A percentile compares a stretch with the other conserved stretches of the same genome.
Conservation (phyloP, 2,888 invertebrate genomes). For the Folsomia manolachei region DNA sequence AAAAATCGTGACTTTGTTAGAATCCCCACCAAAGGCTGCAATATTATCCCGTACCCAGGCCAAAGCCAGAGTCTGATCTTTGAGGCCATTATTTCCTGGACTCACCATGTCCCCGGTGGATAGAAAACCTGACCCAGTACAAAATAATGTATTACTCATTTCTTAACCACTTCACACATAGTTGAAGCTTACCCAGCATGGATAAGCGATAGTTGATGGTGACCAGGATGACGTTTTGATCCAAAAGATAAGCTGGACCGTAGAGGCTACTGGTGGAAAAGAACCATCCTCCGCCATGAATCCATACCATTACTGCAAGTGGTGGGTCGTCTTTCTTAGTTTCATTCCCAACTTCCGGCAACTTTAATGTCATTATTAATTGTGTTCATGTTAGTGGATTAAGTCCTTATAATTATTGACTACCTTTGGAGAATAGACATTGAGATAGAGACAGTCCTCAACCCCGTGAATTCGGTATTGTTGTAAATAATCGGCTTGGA, state of each 20-base stretch:
- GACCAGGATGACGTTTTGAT: constrained; percentile 38
- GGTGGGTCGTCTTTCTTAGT: neutral
- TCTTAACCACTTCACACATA: neutral
- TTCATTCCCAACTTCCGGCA: neutral
- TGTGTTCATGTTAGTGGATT: neutral
- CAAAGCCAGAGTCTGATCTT: constrained; percentile 40
- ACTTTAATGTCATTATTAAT: neutral
- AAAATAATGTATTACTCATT: neutral
- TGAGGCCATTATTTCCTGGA: constrained; percentile 40
- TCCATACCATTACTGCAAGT: neutral
- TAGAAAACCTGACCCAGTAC: constrained; percentile 32
- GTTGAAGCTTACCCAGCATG: constrained; percentile 25
- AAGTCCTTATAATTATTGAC: neutral
- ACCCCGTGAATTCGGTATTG: constrained; percentile 38
- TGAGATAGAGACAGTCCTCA: constrained; percentile 46
- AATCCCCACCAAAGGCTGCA: constrained; percentile 23
- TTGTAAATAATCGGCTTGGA: constrained; percentile 46
- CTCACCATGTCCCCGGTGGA: constrained; percentile 30
- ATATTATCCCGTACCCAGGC: constrained; percentile 30
- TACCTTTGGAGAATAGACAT: constrained; percentile 33
- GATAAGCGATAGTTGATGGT: constrained; percentile 39
- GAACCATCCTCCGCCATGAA: constrained; percentile 20
- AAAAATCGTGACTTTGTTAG: constrained; percentile 14
- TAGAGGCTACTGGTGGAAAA: constrained; percentile 35
- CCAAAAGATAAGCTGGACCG: constrained; percentile 43